phyloP scores from a whole-genome alignment of 2,888 invertebrate genomes.

The Calliphora vomitoria region DNA sequence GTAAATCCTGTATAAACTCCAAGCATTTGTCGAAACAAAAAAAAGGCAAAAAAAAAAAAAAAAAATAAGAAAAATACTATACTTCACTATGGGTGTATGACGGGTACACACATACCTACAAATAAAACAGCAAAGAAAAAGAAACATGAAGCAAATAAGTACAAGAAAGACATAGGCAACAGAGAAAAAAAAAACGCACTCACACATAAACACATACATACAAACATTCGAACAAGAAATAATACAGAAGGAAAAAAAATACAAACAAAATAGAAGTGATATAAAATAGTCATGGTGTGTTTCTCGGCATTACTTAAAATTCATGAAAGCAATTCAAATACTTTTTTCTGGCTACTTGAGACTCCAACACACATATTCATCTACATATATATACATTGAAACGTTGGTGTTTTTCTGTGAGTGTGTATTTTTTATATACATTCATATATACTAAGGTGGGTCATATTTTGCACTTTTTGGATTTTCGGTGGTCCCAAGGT shows the following conservation, averaged over 20 bases:
- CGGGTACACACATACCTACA: background rate
- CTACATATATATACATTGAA: background rate
- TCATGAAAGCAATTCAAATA: slow-evolving; percentile 69
- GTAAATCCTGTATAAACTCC: slow-evolving; percentile 66
- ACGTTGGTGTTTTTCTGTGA: background rate
- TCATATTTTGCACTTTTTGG: too few species aligned
- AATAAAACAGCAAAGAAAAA: background rate
- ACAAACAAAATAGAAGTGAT: slow-evolving; percentile 39
- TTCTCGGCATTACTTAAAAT: slow-evolving; percentile 66
- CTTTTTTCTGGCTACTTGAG: slow-evolving; percentile 70
- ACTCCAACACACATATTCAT: slow-evolving; percentile 19
- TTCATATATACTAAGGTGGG: background rate
- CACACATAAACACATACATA: slow-evolving; percentile 5
- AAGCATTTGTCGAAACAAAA: slow-evolving; percentile 63
- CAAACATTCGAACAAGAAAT: background rate
- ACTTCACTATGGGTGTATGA: background rate
- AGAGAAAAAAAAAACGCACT: background rate
- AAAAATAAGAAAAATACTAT: background rate
- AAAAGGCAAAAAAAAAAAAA: slow-evolving; percentile 15
- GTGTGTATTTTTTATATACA: background rate
- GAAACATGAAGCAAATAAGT: slow-evolving; percentile 25
- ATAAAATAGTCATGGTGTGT: slow-evolving; percentile 68
- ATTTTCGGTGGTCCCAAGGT: too few species aligned
- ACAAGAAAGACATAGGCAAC: slow-evolving; percentile 16
- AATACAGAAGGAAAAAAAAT: background rate